Base-by-base conservation (phyloP, 2,888 invertebrate genomes). In the Leuctra nigra region DNA sequence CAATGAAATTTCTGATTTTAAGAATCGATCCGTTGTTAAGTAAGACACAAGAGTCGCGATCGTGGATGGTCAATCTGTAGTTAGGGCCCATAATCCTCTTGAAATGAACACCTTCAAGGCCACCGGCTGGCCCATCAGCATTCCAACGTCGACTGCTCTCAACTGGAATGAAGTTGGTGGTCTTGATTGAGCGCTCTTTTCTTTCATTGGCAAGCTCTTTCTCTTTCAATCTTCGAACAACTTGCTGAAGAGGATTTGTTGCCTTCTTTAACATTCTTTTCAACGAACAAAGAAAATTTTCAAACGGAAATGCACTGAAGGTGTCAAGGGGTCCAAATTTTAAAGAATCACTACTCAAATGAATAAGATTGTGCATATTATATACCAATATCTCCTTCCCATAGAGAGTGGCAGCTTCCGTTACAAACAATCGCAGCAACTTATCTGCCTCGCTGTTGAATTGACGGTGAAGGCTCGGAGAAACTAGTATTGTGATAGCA, bases 241-340 rank as follows among this genome's bases (percentile, higher is more conserved):
- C 16, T 56, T 58, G 61, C 7, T 59, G 56, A 13, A 59, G 41
- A 7, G 58, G 56, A 18, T 58, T 53, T n/a, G 53, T 47, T 16
- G 36, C 33, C 53, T 54, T 58, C 24, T 54, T 44, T n/a, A n/a
- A n/a, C n/a, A n/a, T n/a, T n/a, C n/a, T n/a, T n/a, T n/a, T n/a
- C n/a, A n/a, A n/a, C n/a, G n/a, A n/a, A n/a, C n/a, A n/a, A n/a
- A n/a, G n/a, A n/a, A n/a, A n/a, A n/a, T n/a, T n/a, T n/a, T n/a
- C n/a, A n/a, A n/a, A n/a, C n/a, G n/a, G n/a, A n/a, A n/a, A n/a
- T n/a, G n/a, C n/a, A n/a, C n/a, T n/a, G 14, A 60, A 60, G 13
- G 46, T 53, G 54, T 65, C 63, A 14, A 63, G 57, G 23, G 29
- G 24, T 2, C 64, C 62, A 61, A 56, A 64, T n/a, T 57, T 56